A percentile compares a stretch with the other conserved stretches of the same genome.
Evolutionary conservation across 2,797 vertebrate genomes (phyloP).

Genomic region (Coilia nasus): DNA sequence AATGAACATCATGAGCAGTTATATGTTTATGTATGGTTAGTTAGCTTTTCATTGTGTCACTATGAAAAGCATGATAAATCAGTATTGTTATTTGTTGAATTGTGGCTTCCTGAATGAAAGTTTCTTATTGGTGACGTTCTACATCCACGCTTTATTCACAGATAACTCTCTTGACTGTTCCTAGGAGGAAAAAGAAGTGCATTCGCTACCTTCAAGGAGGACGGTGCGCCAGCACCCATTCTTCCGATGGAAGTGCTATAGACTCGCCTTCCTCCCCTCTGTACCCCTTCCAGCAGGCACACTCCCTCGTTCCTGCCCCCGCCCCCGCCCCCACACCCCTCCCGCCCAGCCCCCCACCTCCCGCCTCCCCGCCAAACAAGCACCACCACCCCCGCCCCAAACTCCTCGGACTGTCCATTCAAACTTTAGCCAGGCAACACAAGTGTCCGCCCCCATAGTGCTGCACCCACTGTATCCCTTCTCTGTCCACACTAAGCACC

Average conservation of each 20-base stretch:
- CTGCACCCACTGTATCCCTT: conserved; percentile 47
- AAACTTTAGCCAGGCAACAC: conserved; percentile 62
- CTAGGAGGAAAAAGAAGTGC: conserved; percentile 99
- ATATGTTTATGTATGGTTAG: neutral
- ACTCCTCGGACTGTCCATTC: conserved; percentile 70
- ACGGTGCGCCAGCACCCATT: conserved; percentile 94
- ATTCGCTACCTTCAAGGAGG: conserved; percentile 99
- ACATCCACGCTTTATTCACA: conserved; percentile 90
- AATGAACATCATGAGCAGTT: neutral
- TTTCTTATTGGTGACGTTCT: conserved; percentile 76
- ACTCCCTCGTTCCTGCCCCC: conserved; percentile 67
- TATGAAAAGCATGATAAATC: no score
- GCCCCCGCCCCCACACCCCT: conserved; percentile 53
- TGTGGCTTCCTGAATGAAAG: conserved; percentile 52
- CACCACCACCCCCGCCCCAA: conserved; percentile 60
- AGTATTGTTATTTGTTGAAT: neutral
- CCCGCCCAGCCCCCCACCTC: conserved; percentile 45
- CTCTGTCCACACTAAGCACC: conserved; percentile 11
- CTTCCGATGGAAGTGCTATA: conserved; percentile 98
- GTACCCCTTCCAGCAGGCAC: conserved; percentile 59
- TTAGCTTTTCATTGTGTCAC: neutral
- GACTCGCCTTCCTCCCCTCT: conserved; percentile 85
- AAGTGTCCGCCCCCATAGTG: conserved; percentile 50
- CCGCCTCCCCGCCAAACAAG: conserved; percentile 51
- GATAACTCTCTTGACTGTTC: conserved; percentile 94